Conservation (phyloP, 2,113 vertebrate species). For the Varanus komodoensis region DNA sequence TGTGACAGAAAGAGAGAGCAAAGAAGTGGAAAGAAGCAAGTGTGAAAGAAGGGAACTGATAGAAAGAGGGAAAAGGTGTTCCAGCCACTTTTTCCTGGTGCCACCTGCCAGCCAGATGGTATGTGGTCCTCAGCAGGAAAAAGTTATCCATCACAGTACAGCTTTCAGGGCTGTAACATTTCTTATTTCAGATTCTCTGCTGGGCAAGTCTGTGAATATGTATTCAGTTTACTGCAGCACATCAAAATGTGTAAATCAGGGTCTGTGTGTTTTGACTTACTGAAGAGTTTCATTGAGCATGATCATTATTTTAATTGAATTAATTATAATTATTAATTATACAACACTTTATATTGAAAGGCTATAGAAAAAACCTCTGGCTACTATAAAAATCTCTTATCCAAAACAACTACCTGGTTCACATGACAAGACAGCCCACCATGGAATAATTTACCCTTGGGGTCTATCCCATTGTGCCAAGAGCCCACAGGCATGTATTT, state of each 20-base stretch:
- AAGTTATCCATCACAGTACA: too few relatives aligned
- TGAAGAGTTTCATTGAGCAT: neutral
- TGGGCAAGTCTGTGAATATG: neutral
- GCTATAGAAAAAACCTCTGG: conserved; percentile 3
- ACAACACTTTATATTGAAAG: neutral
- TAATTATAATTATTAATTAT: accelerated
- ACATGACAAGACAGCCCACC: neutral
- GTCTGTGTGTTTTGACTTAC: neutral
- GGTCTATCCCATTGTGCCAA: too few relatives aligned
- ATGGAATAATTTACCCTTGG: too few relatives aligned
- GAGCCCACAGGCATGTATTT: too few relatives aligned
- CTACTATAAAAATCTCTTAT: neutral
- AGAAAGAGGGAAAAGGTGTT: neutral
- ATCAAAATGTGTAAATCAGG: neutral
- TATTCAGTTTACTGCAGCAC: neutral
- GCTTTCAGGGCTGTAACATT: too few relatives aligned
- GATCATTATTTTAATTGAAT: conserved; percentile 26
- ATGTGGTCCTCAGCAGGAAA: neutral
- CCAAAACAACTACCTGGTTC: neutral
- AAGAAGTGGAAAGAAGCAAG: too few relatives aligned
- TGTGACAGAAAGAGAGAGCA: too few relatives aligned
- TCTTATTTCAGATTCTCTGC: neutral
- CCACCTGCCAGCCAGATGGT: too few relatives aligned
- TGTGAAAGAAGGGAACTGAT: too few relatives aligned
- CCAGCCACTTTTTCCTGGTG: neutral